These are phyloP conservation scores for Drosophila anomalata DNA, from an alignment of 2,888 invertebrate genomes.

Conservation along the genomic window DNA sequence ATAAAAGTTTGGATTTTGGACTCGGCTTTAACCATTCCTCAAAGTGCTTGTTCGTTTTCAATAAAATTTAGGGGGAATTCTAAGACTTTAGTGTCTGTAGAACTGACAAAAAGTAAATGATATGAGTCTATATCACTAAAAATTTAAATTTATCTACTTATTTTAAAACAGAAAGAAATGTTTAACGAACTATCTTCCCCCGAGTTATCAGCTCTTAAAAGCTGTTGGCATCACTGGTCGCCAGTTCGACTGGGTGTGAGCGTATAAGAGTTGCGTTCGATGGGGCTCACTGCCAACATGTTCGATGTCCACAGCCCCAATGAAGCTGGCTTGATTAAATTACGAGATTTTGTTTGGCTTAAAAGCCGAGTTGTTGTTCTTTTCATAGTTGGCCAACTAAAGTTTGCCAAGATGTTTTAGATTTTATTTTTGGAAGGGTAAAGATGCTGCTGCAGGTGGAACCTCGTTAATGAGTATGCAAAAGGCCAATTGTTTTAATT, in stretches of 20 bases:
- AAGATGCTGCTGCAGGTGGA: constrained; percentile 6
- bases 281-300: constrained; percentile 48
- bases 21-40: no score
- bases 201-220: neutral
- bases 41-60: no score
- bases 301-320: constrained; percentile 17
- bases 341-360: constrained; percentile 12
- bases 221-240: neutral
- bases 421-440: neutral
- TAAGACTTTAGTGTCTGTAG: no score
- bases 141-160: no score
- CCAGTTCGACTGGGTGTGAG: constrained; percentile 2
- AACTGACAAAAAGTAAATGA: no score
- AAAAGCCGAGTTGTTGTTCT: neutral
- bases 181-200: neutral
- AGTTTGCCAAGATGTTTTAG: neutral
- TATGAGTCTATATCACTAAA: no score
- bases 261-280: constrained; percentile 45
- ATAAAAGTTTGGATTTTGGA: no score
- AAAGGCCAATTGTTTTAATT: neutral
- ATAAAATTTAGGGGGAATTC: no score
- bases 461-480: neutral
- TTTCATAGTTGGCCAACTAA: neutral
- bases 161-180: no score
- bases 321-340: constrained; percentile 11